Evolutionary conservation across 1,140 invertebrate genomes (phyloP).

Genomic region (Bombus superbus): DNA sequence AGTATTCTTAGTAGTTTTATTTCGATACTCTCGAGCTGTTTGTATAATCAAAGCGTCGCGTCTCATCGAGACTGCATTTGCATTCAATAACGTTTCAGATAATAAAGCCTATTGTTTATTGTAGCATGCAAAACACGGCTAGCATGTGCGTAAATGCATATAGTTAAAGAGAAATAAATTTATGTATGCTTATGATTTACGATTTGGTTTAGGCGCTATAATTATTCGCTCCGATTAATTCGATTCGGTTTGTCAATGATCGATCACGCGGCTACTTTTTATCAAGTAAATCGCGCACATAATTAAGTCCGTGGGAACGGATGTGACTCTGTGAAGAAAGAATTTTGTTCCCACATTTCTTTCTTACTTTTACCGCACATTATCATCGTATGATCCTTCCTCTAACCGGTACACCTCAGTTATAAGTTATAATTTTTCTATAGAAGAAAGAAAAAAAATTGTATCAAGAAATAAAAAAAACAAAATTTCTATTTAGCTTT

Average conservation of each 20-base stretch:
- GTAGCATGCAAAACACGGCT: slow-evolving; percentile 3
- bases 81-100: slow-evolving; percentile 35
- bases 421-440: background rate
- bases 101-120: slow-evolving; percentile 29
- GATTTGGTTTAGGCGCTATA: background rate
- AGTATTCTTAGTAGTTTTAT: background rate
- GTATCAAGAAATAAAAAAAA: background rate
- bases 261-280: slow-evolving; percentile 8
- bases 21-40: background rate
- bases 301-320: slow-evolving; percentile 19
- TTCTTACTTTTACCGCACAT: background rate
- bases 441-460: background rate
- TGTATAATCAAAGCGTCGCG: slow-evolving; percentile 1
- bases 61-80: slow-evolving; percentile 36
- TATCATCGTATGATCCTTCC: background rate
- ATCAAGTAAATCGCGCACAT: slow-evolving; percentile 3
- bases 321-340: background rate
- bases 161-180: background rate
- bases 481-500: background rate
- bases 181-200: background rate
- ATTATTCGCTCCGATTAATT: slow-evolving; percentile 1
- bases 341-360: background rate
- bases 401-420: background rate
- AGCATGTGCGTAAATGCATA: slow-evolving; percentile 3
- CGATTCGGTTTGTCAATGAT: slow-evolving; percentile 9